These are phyloP conservation scores for Drosophila diplacantha DNA, from an alignment of 2,888 invertebrate genomes.

Conservation along the genomic window DNA sequence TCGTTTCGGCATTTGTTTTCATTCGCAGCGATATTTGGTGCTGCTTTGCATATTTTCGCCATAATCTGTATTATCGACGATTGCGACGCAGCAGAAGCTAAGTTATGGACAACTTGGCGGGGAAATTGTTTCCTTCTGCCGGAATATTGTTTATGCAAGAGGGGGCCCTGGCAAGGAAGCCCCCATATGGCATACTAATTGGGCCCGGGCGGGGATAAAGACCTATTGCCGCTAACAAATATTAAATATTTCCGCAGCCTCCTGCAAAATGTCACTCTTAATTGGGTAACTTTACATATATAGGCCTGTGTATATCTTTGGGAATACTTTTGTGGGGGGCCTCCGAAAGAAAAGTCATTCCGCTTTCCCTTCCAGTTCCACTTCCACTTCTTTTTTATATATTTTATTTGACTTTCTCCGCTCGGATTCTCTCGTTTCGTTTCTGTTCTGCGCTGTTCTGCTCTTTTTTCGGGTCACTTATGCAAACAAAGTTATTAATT, in stretches of 20 bases:
- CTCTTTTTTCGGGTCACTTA: slow-evolving; percentile 47
- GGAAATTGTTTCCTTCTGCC: slow-evolving; percentile 29
- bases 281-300: slow-evolving; percentile 32
- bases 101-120: slow-evolving; percentile 33
- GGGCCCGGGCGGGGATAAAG: slow-evolving; percentile 15
- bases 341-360: slow-evolving; percentile 27
- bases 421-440: slow-evolving; percentile 17
- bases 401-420: slow-evolving; percentile 22
- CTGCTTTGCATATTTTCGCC: slow-evolving; percentile 55
- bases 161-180: slow-evolving; percentile 9
- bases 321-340: slow-evolving; percentile 17
- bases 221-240: slow-evolving; percentile 36
- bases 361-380: slow-evolving; percentile 5
- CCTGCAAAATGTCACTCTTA: slow-evolving; percentile 37
- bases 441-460: slow-evolving; percentile 13
- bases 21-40: slow-evolving; percentile 42
- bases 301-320: slow-evolving; percentile 22
- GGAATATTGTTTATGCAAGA: slow-evolving; percentile 28
- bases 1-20: slow-evolving; percentile 41
- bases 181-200: slow-evolving; percentile 40
- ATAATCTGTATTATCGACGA: slow-evolving; percentile 64
- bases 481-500: slow-evolving; percentile 55
- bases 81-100: slow-evolving; percentile 31
- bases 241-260: slow-evolving; percentile 36
- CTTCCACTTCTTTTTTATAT: slow-evolving; percentile 9